Base-by-base conservation (phyloP, 2,113 vertebrate species). In the Corythaeola cristata region DNA sequence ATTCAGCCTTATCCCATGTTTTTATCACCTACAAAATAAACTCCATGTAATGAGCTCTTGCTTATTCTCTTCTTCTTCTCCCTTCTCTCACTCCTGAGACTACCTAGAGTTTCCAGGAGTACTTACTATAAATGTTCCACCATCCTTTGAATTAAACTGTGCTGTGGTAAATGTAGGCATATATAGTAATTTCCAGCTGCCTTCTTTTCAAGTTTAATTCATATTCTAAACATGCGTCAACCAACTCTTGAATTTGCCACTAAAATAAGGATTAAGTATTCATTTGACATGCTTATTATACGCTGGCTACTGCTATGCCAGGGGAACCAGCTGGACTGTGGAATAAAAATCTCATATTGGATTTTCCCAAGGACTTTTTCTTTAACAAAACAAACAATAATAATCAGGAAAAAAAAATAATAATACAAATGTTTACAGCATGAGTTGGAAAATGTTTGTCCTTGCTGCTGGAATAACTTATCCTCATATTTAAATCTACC, bases 191-290 rank as follows among this genome's bases (percentile, higher is more conserved):
- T 90, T 96, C 47, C 60, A 94, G 8, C 28, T 92, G 11, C 27
- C 28, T 77, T 94, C 45, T 91, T 86, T 94, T 67, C 45, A 82
- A 78, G 26, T 79, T 91, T 95, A 78, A 85, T 94, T 95, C 30
- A 12, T 90, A 89, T 94, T 96, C 90, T 62, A 92, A 85, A 83
- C 73, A 83, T 64, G 39, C 44, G 80, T 76, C 62, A 71, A 80
- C 4, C 20, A 85, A 26, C 28, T 90, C 37, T 88, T 64, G 53
- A 76, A 79, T 98, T 97, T 97, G 64, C 45, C 83, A 92, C 84
- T 97, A 89, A 97, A 96, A 88, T 94, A 94, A 95, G 45, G 73
- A 93, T 94, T 97, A 97, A 96, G 24, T 95, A 85, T 85, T 93
- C 45, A 85, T 90, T 95, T 97, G 95, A 80, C 85, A 91, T 94